A percentile compares a stretch with the other conserved stretches of the same genome.
Evolutionary conservation across 2,888 invertebrate species (phyloP).

Genomic region (Epistrophe eligans): DNA sequence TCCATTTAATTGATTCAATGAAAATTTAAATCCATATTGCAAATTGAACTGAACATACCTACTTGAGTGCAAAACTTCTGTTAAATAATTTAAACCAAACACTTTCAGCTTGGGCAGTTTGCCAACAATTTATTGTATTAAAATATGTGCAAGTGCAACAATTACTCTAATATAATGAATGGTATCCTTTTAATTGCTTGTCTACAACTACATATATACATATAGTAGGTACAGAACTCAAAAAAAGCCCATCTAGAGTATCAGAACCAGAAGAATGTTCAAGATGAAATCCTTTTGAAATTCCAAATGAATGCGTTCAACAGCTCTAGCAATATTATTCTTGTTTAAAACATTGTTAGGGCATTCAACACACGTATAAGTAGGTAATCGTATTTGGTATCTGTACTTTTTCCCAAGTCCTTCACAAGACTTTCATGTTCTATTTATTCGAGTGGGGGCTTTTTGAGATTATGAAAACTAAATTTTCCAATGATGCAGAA

Average conservation of each 20-base stretch:
- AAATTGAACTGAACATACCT: background rate
- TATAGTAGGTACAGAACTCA: background rate
- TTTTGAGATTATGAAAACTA: background rate
- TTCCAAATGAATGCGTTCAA: conserved; percentile 9
- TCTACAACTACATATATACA: background rate
- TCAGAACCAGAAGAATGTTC: conserved; percentile 5
- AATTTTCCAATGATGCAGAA: background rate
- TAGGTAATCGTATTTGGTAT: background rate
- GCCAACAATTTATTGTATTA: background rate
- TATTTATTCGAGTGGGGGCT: background rate
- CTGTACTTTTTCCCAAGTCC: background rate
- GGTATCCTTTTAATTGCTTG: background rate
- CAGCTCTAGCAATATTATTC: background rate
- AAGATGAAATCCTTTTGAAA: conserved; percentile 26
- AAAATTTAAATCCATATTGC: background rate
- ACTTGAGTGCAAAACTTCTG: background rate
- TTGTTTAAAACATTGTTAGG: background rate
- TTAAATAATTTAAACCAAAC: background rate
- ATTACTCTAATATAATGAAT: background rate
- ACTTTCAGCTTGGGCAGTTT: background rate
- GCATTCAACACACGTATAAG: background rate
- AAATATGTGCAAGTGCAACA: background rate
- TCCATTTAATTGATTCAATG: background rate
- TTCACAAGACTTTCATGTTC: background rate
- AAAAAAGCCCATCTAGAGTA: background rate